Percentiles rank a stretch among this genome's conserved stretches.
phyloP scores from a whole-genome alignment of 1,140 invertebrate species.

The Ceratosolen solmsi region DNA sequence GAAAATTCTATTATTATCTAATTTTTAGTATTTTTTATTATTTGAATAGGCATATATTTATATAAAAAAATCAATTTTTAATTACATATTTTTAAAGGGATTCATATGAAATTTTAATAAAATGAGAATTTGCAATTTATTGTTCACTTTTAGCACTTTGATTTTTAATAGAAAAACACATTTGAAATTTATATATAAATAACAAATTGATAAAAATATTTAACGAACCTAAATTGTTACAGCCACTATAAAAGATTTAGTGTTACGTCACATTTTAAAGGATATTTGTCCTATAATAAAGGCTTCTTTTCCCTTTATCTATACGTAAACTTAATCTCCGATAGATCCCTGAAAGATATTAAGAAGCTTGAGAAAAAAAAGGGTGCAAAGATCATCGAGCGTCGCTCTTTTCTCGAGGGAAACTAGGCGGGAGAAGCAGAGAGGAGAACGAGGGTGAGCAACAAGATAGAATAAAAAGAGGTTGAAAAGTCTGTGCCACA shows the following conservation, averaged over 20 bases:
- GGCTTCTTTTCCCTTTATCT: not conserved
- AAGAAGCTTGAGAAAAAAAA: not conserved
- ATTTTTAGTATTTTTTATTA: no score
- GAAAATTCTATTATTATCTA: no score
- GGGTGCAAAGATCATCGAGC: slow-evolving; percentile 8
- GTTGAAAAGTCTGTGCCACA: not conserved
- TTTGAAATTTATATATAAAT: no score
- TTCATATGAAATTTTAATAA: no score
- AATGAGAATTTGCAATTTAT: no score
- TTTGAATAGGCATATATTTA: no score
- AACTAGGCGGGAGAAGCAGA: not conserved
- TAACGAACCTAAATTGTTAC: not conserved
- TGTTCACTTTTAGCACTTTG: no score
- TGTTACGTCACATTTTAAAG: no score
- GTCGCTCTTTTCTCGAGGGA: not conserved
- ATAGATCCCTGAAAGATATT: slow-evolving; percentile 11
- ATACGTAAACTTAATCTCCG: not conserved
- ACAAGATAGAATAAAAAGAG: not conserved
- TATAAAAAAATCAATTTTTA: no score
- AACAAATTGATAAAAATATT: not conserved
- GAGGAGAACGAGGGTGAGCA: not conserved
- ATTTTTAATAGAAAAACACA: no score
- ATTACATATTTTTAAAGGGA: no score
- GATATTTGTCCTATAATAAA: not conserved
- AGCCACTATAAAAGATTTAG: no score